A percentile compares a stretch with the other conserved stretches of the same genome.
Conservation (phyloP, 2,888 invertebrate species). For the Scrobipalpa costella region DNA sequence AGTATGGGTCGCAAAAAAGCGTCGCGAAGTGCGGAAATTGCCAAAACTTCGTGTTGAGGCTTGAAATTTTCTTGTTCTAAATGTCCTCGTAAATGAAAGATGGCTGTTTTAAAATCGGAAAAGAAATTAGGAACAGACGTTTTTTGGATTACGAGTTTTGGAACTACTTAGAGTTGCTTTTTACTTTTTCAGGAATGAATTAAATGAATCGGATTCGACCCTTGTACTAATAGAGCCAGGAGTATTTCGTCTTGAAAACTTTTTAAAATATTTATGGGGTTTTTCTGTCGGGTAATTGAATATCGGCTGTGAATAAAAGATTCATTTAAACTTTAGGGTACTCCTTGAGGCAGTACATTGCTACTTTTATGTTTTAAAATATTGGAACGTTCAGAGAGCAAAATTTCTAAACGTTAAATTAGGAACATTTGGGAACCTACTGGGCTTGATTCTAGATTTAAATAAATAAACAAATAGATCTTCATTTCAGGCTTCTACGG, state of each 20-base stretch:
- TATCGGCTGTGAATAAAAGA: slow-evolving; percentile 19
- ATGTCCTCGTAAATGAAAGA: slow-evolving; percentile 79
- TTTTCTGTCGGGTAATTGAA: slow-evolving; percentile 19
- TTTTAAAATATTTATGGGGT: slow-evolving; percentile 22
- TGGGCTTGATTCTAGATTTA: no score
- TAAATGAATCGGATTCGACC: slow-evolving; percentile 22
- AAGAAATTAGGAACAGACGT: slow-evolving; percentile 80
- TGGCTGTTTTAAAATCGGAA: slow-evolving; percentile 78
- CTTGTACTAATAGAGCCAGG: slow-evolving; percentile 14
- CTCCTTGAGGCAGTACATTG: not conserved
- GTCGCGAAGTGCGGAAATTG: slow-evolving; percentile 75
- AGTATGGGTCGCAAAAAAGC: slow-evolving; percentile 76
- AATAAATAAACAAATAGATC: no score
- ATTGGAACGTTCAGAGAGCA: not conserved
- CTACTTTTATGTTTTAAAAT: not conserved
- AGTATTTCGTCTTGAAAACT: slow-evolving; percentile 15
- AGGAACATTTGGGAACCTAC: no score
- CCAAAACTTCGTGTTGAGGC: slow-evolving; percentile 78
- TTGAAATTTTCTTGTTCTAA: slow-evolving; percentile 78
- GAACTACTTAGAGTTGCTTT: slow-evolving; percentile 61
- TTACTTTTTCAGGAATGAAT: slow-evolving; percentile 41
- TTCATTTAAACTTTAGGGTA: slow-evolving; percentile 3
- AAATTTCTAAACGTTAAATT: no score
- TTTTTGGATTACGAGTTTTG: slow-evolving; percentile 75
- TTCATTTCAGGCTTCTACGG: no score